These are phyloP conservation scores for Botia almorhae DNA, from an alignment of 2,797 vertebrate genomes.

Conservation along the genomic window DNA sequence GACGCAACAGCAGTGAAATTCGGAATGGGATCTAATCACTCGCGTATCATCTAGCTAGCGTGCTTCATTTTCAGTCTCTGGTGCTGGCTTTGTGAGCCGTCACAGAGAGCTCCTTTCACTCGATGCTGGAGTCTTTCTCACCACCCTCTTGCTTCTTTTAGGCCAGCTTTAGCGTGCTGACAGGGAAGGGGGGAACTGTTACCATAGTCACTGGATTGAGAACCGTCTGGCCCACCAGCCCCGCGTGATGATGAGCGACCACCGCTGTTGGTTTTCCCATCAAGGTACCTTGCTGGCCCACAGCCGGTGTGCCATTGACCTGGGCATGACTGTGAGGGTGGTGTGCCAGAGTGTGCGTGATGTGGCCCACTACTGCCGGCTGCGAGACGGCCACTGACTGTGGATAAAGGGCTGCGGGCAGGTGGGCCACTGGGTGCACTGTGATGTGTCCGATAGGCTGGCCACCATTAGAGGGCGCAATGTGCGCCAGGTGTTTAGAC, in stretches of 20 bases:
- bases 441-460: constrained; percentile 97
- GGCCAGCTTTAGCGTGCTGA: constrained; percentile 94
- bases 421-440: constrained; percentile 93
- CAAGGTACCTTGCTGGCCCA: constrained; percentile 65
- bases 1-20: constrained; percentile 8
- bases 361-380: constrained; percentile 89
- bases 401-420: constrained; percentile 82
- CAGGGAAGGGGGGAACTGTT: constrained; percentile 93
- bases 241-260: constrained; percentile 82
- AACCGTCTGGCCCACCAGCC: constrained; percentile 91
- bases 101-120: constrained; percentile 3
- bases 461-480: constrained; percentile 86
- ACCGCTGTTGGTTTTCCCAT: constrained; percentile 87
- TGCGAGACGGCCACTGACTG: constrained; percentile 89
- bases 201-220: constrained; percentile 98
- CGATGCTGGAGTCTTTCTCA: not conserved
- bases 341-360: constrained; percentile 88
- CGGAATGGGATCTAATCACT: not conserved
- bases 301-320: constrained; percentile 74
- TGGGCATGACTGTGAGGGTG: constrained; percentile 81
- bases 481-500: constrained; percentile 94
- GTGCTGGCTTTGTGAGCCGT: not conserved
- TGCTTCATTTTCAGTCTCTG: constrained; percentile 4
- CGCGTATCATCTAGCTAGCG: not conserved
- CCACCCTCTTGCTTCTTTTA: constrained; percentile 65